Evolutionary conservation across 2,797 vertebrate species (phyloP).

Genomic region (Peromyscus aztecus): DNA sequence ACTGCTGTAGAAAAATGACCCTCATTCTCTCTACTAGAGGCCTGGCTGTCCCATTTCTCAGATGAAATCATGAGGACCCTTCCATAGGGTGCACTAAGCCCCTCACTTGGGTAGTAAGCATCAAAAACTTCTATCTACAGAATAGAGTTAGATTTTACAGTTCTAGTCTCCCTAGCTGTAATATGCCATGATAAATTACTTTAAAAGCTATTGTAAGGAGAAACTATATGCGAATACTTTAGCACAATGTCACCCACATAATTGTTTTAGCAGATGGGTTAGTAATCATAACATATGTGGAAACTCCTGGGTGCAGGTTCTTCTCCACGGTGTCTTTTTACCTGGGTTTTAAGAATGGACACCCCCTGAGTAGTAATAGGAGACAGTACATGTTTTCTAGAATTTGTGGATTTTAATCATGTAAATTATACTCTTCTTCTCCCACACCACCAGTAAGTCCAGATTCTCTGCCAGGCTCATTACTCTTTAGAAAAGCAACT

Average conservation of each 20-base stretch:
- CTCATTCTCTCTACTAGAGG: not conserved
- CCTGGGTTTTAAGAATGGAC: not conserved
- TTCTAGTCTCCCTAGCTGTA: constrained; percentile 11
- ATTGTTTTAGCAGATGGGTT: not conserved
- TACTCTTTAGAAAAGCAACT: constrained; percentile 46
- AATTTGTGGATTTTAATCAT: not conserved
- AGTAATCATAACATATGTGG: not conserved
- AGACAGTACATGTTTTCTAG: not conserved
- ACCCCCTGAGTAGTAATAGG: not conserved
- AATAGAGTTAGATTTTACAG: not conserved
- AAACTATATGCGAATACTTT: constrained; percentile 1
- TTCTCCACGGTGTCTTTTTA: not conserved
- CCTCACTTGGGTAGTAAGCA: not conserved
- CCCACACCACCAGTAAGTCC: not conserved
- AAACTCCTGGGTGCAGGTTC: not conserved
- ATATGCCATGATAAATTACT: not conserved
- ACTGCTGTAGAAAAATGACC: not conserved
- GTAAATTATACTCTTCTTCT: not conserved
- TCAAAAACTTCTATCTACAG: not conserved
- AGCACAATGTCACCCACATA: not conserved
- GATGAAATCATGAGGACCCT: not conserved
- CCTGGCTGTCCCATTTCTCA: not conserved
- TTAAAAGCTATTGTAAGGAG: not conserved
- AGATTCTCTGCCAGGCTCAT: constrained; percentile 25
- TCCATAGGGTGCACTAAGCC: not conserved